phyloP scores from a whole-genome alignment of 2,113 vertebrate species.

The Galemys pyrenaicus region DNA sequence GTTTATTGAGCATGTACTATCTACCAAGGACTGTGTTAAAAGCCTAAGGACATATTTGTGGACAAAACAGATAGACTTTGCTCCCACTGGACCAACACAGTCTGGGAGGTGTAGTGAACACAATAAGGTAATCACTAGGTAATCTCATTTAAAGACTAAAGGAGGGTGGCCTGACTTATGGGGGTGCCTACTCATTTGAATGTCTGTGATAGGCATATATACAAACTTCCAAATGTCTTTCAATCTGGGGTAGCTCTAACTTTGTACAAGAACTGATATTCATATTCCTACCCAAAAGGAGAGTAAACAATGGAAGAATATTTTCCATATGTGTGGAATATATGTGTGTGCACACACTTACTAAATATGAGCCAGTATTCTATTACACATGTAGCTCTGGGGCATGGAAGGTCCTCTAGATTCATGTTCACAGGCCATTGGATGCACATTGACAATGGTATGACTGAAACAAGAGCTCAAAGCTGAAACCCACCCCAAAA shows the following conservation, averaged over 20 bases:
- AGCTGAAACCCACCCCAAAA: no score
- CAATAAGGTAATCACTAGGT: neutral
- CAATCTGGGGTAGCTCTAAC: neutral
- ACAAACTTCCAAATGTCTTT: neutral
- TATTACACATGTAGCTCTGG: no score
- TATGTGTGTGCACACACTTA: accelerated
- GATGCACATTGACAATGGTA: accelerated
- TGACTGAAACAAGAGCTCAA: neutral
- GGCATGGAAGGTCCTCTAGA: neutral
- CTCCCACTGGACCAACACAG: neutral
- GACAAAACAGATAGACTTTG: neutral
- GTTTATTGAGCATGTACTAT: neutral
- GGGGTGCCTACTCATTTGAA: neutral
- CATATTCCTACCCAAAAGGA: neutral
- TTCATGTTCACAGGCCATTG: neutral
- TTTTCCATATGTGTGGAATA: neutral
- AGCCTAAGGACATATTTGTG: neutral
- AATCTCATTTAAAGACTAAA: constrained; percentile 20
- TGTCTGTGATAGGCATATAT: neutral
- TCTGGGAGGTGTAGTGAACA: neutral
- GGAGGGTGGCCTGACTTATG: neutral
- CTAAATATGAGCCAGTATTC: neutral
- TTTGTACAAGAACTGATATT: neutral
- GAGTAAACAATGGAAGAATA: neutral
- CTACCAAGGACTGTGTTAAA: neutral